Base-by-base conservation (phyloP, 2,797 vertebrate species). In the Eulemur mongoz region DNA sequence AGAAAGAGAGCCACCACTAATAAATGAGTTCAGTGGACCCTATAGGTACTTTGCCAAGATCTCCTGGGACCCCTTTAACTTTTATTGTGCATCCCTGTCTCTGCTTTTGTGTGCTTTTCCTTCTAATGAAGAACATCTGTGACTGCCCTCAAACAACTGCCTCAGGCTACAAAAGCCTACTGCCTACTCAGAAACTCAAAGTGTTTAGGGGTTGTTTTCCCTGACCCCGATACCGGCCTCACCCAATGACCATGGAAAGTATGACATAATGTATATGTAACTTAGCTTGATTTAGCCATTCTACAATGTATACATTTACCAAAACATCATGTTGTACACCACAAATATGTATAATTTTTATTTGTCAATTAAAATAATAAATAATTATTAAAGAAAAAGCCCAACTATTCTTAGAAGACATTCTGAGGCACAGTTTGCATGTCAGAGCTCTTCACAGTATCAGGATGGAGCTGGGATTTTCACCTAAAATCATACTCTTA, bases 201-300 rank as follows among this genome's bases (percentile, higher is more conserved):
- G 25, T 17, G 5, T 23, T 35, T n/a, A 6, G 13, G 22, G 57
- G 6, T 27, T 59, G 22, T 43, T 35, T 65, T 25, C 18, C 14
- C 7, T n/a, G n/a, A 7, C 0, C 1, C 15, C 17, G 27, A 11
- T 10, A 1, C 4, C 2, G 40, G 30, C 48, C 27, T 80, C 40
- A 50, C 27, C 4, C 70, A 91, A 12, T 40, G 20, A 86, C 61
- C 40, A 69, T 5, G 48, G 11, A 20, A 93, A 91, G 7, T 6
- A 11, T 45, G 35, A 59, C 17, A 1, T 35, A n/a, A 57, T 15
- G 2, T 2, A 32, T 48, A 45, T 63, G 2, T 10, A 45, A 76
- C 14, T 61, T 63, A 73, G 13, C 40, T 50, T 38, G 20, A 54
- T 45, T 45, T 72, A 81, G 52, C 4, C 6, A 67, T 22, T 38